phyloP scores from a whole-genome alignment of 2,113 vertebrate species.

The Scomber japonicus region DNA sequence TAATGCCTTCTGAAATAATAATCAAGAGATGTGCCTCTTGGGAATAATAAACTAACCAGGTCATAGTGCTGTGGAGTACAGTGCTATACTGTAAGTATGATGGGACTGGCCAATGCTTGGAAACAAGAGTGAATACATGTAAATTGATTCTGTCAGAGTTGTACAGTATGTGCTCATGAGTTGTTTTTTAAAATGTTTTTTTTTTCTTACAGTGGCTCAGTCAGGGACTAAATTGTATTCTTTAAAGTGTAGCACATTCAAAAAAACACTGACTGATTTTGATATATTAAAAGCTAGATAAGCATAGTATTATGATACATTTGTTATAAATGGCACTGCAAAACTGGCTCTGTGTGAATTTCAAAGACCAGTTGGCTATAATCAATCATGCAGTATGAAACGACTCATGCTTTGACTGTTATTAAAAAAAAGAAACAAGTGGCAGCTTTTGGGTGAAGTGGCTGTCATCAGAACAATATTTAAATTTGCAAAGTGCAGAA shows the following conservation, averaged over 20 bases:
- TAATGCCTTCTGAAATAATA: conserved; percentile 76
- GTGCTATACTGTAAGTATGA: conserved; percentile 60
- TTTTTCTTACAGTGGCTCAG: conserved; percentile 52
- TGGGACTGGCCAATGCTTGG: conserved; percentile 47
- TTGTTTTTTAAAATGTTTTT: conserved; percentile 16
- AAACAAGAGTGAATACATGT: conserved; percentile 41
- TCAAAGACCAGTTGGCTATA: conserved; percentile 50
- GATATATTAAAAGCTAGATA: conserved; percentile 53
- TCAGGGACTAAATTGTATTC: conserved; percentile 60
- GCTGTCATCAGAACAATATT: conserved; percentile 61
- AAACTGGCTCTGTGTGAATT: conserved; percentile 34
- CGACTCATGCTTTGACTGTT: conserved; percentile 74
- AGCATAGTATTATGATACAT: conserved; percentile 50
- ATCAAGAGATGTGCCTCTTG: conserved; percentile 77
- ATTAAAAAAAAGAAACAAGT: conserved; percentile 55
- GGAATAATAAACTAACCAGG: conserved; percentile 68
- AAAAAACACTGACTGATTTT: conserved; percentile 70
- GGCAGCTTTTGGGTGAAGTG: conserved; percentile 69
- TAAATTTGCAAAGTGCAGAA: conserved; percentile 54
- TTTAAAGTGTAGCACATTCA: conserved; percentile 65
- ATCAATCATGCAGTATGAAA: conserved; percentile 55
- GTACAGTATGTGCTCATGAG: conserved; percentile 49
- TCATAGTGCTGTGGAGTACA: conserved; percentile 63
- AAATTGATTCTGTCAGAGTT: conserved; percentile 49
- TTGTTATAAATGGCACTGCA: conserved; percentile 64